These are phyloP conservation scores for Drosophila planitibia DNA, from an alignment of 2,888 invertebrate species.

Conservation along the genomic window DNA sequence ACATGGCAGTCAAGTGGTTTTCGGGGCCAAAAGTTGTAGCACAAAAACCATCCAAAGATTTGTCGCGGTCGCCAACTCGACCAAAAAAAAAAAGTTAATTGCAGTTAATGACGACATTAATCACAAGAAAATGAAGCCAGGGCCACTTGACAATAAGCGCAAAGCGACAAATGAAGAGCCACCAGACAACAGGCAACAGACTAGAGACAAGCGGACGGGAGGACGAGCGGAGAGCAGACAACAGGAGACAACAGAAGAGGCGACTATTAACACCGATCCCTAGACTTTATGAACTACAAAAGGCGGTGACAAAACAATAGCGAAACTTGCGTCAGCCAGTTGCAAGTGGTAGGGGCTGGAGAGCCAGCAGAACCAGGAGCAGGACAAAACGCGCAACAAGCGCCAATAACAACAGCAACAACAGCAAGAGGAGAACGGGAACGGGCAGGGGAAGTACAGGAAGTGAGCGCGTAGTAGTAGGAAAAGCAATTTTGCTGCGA, in stretches of 20 bases:
- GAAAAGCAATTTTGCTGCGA: conserved; percentile 83
- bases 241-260: conserved; percentile 43
- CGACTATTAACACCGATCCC: conserved; percentile 80
- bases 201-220: conserved; percentile 5
- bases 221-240: conserved; percentile 16
- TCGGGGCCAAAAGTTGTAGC: conserved; percentile 53
- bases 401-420: conserved; percentile 40
- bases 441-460: conserved; percentile 52
- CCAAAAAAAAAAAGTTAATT: conserved; percentile 82
- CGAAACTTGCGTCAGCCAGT: conserved; percentile 62
- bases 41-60: conserved; percentile 68
- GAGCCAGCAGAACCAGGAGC: conserved; percentile 1
- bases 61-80: conserved; percentile 68
- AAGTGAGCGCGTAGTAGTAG: conserved; percentile 70
- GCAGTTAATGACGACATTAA: conserved; percentile 85
- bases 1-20: conserved; percentile 73
- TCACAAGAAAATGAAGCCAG: conserved; percentile 83
- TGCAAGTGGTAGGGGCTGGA: conserved; percentile 33
- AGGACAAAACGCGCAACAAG: conserved; percentile 55
- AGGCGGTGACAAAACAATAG: conserved; percentile 64
- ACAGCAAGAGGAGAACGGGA: conserved; percentile 21
- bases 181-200: conserved; percentile 24
- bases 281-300: conserved; percentile 59
- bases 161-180: conserved; percentile 75
- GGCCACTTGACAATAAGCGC: conserved; percentile 77